These are phyloP conservation scores for Chrysotoxum bicinctum DNA, from an alignment of 2,888 invertebrate species.

Conservation along the genomic window DNA sequence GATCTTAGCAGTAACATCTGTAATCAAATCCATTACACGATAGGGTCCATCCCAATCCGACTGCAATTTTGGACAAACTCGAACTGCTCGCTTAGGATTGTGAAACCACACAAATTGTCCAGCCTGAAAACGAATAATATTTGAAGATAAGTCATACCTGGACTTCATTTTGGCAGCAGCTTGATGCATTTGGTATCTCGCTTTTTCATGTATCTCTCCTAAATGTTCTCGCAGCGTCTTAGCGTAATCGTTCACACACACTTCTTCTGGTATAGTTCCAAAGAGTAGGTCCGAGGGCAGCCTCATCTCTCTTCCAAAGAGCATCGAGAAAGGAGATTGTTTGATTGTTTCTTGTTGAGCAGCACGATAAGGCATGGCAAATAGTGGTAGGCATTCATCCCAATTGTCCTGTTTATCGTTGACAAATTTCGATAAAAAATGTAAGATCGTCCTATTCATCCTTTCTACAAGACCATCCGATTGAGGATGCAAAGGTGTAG, in stretches of 20 bases:
- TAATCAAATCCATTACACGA: conserved; percentile 2
- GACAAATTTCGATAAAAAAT: neutral
- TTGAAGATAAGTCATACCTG: neutral
- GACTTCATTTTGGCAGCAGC: neutral
- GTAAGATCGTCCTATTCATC: neutral
- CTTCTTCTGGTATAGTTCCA: too few species aligned
- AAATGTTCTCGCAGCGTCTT: too few species aligned
- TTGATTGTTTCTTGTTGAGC: conserved; percentile 4
- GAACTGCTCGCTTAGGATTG: too few species aligned
- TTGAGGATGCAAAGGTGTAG: conserved; percentile 20
- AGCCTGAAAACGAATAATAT: neutral
- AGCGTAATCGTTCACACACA: too few species aligned
- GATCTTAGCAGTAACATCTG: neutral
- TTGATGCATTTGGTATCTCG: neutral
- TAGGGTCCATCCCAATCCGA: too few species aligned
- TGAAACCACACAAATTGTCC: conserved; percentile 2
- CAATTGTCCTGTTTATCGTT: neutral
- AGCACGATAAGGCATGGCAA: conserved; percentile 8
- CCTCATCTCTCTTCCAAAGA: too few species aligned
- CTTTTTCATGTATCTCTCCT: neutral
- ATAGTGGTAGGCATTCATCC: neutral
- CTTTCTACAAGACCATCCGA: too few species aligned
- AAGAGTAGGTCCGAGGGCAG: too few species aligned
- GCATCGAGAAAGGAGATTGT: too few species aligned
- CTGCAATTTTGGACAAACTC: too few species aligned